Conservation (phyloP, 2,888 invertebrate species). For the Caprella mutica region DNA sequence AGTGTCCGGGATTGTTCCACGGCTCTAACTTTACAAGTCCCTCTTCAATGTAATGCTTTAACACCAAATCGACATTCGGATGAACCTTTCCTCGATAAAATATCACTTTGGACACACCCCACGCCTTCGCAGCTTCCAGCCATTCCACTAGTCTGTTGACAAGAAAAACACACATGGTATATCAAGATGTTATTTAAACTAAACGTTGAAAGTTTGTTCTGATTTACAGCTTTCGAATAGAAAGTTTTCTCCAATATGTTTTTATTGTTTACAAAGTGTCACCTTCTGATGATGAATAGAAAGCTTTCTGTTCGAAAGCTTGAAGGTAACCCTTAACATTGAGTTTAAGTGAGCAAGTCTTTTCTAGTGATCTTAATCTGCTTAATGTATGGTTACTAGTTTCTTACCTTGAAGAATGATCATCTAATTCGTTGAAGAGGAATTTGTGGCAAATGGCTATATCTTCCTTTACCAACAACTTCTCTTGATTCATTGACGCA, state of each 20-base stretch:
- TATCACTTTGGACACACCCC: slow-evolving; percentile 24
- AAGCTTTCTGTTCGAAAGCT: no score
- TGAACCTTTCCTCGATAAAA: slow-evolving; percentile 14
- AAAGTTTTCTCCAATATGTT: no score
- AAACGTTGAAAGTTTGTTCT: no score
- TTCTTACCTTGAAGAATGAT: slow-evolving; percentile 19
- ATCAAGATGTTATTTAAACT: no score
- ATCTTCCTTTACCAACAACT: slow-evolving; percentile 10
- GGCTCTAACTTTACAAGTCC: slow-evolving; percentile 13
- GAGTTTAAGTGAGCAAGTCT: no score
- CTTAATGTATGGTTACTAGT: no score
- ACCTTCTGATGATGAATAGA: no score
- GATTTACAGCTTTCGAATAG: no score
- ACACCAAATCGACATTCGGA: slow-evolving; percentile 21
- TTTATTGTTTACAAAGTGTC: no score
- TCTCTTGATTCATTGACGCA: neutral
- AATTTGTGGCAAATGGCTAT: slow-evolving; percentile 31
- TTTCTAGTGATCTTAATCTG: no score
- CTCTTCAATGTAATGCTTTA: slow-evolving; percentile 15
- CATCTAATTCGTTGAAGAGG: slow-evolving; percentile 20
- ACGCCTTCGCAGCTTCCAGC: slow-evolving; percentile 26
- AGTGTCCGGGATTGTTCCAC: slow-evolving; percentile 25
- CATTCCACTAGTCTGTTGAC: slow-evolving; percentile 28
- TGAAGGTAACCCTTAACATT: no score
- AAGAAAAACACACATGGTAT: no score